Base-by-base conservation (phyloP, 2,797 vertebrate species). In the Takifugu ocellatus region DNA sequence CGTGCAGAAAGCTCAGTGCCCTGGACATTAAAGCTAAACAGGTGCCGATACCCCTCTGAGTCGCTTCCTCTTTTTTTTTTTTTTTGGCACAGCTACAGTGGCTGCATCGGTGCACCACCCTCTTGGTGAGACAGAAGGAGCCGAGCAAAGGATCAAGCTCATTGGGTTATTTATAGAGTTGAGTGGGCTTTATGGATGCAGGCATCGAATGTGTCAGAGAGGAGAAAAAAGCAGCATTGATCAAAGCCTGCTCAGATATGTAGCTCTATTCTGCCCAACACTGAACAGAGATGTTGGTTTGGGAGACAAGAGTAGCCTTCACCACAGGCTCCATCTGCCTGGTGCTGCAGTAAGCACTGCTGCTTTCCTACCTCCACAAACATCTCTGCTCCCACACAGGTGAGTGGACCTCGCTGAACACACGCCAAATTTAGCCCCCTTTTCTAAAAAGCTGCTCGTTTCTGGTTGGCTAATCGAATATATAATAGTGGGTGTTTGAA, bases 121-220 rank as follows among this genome's bases (percentile, higher is more conserved):
- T 81, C 84, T 82, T 74, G 74, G 77, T 68, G 79, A 86, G 84
- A 83, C 83, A 74, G 82, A 87, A 83, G 77, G 79, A 84, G 78
- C 74, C 77, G 53, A 80, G 74, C 83, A 78, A 81, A 82, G 73
- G 77, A 85, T 82, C 84, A 74, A 76, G 74, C 84, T 87, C 75
- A 56, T 63, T 0, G 78, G 83, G 78, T 79, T 91, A 91, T 90
- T 89, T 89, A 85, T 91, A 90, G 87, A 84, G 69, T 49, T 87
- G 89, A 85, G 88, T 90, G 89, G 90, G 88, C 79, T 87, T 80
- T 66, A 66, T 51, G 79, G 85, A 81, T 66, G 77, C 77, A 79
- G 79, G 84, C 79, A 63, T 85, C 69, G 79, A 83, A 85, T 85
- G 88, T 88, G 81, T 88, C 87, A 82, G 79, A 79, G 81, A 74